phyloP scores from a whole-genome alignment of 2,888 invertebrate genomes.

The Drosophila cracens region DNA sequence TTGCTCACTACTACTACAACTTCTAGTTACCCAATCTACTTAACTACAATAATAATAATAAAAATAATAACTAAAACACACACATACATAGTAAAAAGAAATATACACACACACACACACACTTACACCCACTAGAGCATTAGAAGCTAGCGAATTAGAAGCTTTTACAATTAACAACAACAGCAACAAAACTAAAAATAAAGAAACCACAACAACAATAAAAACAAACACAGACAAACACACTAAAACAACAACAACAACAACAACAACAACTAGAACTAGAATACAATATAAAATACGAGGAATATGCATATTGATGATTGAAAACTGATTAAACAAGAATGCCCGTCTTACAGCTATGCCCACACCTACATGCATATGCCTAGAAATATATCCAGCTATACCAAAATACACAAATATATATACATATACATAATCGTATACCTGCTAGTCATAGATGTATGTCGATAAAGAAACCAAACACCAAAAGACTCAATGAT shows the following conservation, averaged over 20 bases:
- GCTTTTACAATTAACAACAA: slow-evolving; percentile 9
- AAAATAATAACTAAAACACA: slow-evolving; percentile 40
- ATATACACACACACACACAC: slow-evolving; percentile 29
- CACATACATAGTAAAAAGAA: slow-evolving; percentile 24
- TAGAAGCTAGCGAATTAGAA: slow-evolving; percentile 15
- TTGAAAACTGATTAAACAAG: slow-evolving; percentile 62
- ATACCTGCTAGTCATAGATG: slow-evolving; percentile 43
- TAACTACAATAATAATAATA: slow-evolving; percentile 53
- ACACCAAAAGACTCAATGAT: slow-evolving; percentile 23
- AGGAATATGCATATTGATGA: slow-evolving; percentile 64
- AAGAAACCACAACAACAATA: slow-evolving; percentile 26
- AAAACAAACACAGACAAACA: slow-evolving; percentile 42
- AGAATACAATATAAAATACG: slow-evolving; percentile 56
- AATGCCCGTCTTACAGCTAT: slow-evolving; percentile 67
- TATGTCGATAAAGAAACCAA: slow-evolving; percentile 47
- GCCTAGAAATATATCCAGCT: slow-evolving; percentile 36
- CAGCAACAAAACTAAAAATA: neutral
- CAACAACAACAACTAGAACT: slow-evolving; percentile 40
- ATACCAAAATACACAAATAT: slow-evolving; percentile 42
- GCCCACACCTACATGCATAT: slow-evolving; percentile 34
- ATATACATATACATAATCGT: slow-evolving; percentile 35
- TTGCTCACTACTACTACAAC: slow-evolving; percentile 53
- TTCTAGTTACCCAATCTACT: slow-evolving; percentile 47
- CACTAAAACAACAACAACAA: slow-evolving; percentile 31
- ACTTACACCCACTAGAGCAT: slow-evolving; percentile 22